A percentile compares a stretch with the other conserved stretches of the same genome.
These are phyloP conservation scores for Oncorhynchus mykiss DNA, from an alignment of 2,113 vertebrate species.

Conservation along the genomic window DNA sequence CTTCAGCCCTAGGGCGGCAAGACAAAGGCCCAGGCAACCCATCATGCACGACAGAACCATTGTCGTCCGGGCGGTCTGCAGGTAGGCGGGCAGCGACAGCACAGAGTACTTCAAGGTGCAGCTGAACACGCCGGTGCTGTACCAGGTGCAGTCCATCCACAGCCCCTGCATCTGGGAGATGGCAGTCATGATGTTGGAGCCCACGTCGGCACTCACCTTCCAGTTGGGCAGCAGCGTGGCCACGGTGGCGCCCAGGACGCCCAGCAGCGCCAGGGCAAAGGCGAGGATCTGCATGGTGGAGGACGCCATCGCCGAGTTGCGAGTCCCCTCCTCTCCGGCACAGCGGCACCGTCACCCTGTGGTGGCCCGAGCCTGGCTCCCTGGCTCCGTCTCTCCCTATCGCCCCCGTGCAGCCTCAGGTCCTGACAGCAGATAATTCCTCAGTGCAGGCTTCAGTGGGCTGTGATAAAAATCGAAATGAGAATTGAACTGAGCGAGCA, in stretches of 20 bases:
- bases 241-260: conserved; percentile 77
- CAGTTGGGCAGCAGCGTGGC: conserved; percentile 92
- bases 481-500: conserved; percentile 61
- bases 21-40: conserved; percentile 80
- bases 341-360: conserved; percentile 39
- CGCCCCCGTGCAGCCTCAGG: conserved; percentile 46
- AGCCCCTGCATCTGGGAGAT: conserved; percentile 88
- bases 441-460: conserved; percentile 58
- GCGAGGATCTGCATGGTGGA: conserved; percentile 87
- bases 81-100: conserved; percentile 80
- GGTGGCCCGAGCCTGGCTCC: conserved; percentile 16
- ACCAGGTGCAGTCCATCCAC: conserved; percentile 97
- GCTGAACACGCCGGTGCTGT: conserved; percentile 92
- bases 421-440: conserved; percentile 57
- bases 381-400: conserved; percentile 34
- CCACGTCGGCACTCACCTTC: conserved; percentile 81
- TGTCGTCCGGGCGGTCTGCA: conserved; percentile 82
- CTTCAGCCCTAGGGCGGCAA: conserved; percentile 85
- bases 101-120: conserved; percentile 84
- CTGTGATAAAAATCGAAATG: conserved; percentile 63
- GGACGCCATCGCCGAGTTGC: conserved; percentile 75
- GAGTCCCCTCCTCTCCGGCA: background rate
- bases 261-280: conserved; percentile 84
- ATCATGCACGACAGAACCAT: conserved; percentile 89
- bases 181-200: conserved; percentile 84